Evolutionary conservation across 2,113 vertebrate genomes (phyloP).

Genomic region (Sporophila hypoxantha): DNA sequence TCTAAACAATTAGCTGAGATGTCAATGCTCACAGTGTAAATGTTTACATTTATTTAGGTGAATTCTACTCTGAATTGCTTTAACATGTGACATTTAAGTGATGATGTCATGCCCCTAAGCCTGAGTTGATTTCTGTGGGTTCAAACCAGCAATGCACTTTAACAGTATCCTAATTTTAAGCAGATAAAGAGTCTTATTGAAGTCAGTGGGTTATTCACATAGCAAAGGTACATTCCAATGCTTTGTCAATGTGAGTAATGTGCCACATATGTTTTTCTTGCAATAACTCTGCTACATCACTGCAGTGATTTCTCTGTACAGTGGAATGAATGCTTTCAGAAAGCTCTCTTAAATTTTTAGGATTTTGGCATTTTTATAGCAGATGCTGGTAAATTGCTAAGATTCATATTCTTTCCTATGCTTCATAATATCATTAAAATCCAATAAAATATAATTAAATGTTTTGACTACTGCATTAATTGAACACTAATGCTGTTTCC

Average conservation of each 20-base stretch:
- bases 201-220: not conserved
- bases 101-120: not conserved
- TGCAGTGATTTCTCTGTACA: conserved; percentile 11
- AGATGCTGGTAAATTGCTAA: conserved; percentile 3
- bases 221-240: not conserved
- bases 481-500: not conserved
- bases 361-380: conserved; percentile 22
- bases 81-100: not conserved
- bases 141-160: not conserved
- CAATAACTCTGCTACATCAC: conserved; percentile 12
- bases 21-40: not conserved
- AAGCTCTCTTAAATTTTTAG: conserved; percentile 27
- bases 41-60: not conserved
- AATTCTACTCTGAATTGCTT: not conserved
- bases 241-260: not conserved
- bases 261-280: conserved; percentile 10
- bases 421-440: not conserved
- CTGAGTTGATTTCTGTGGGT: not conserved
- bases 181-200: not conserved
- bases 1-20: not conserved
- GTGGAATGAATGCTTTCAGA: conserved; percentile 3
- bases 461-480: conserved; percentile 14
- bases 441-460: not conserved
- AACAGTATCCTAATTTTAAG: not conserved
- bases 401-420: not conserved